Evolutionary conservation across 2,113 vertebrate genomes (phyloP).

Genomic region (Apodemus speciosus): DNA sequence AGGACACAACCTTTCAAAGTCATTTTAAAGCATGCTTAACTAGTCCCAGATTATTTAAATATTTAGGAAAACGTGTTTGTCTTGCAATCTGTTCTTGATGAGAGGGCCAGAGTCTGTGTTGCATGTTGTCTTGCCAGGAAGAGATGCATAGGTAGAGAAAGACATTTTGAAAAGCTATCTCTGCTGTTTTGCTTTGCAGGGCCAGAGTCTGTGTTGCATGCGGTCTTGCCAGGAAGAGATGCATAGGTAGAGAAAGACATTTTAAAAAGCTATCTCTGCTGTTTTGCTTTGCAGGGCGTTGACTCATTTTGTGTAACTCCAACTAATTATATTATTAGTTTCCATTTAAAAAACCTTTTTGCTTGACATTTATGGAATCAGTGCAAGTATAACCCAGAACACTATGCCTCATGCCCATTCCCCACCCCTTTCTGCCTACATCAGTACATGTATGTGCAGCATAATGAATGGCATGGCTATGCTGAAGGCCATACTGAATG

Average conservation of each 20-base stretch:
- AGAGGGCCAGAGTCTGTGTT: background rate
- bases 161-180: background rate
- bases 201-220: background rate
- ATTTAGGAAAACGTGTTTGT: background rate
- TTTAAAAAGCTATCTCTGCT: background rate
- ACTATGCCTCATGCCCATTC: no score
- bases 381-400: background rate
- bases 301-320: background rate
- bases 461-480: background rate
- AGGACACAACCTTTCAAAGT: background rate
- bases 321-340: background rate
- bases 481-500: background rate
- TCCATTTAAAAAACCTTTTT: background rate
- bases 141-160: background rate
- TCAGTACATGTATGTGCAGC: background rate
- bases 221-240: conserved; percentile 11
- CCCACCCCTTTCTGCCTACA: background rate
- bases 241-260: background rate
- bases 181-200: background rate
- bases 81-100: conserved; percentile 16
- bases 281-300: background rate
- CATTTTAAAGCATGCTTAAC: background rate
- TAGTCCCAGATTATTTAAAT: background rate
- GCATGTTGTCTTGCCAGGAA: background rate
- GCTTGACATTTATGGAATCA: background rate